Conservation (phyloP, 2,113 vertebrate genomes). For the Ceuthmochares aereus region DNA sequence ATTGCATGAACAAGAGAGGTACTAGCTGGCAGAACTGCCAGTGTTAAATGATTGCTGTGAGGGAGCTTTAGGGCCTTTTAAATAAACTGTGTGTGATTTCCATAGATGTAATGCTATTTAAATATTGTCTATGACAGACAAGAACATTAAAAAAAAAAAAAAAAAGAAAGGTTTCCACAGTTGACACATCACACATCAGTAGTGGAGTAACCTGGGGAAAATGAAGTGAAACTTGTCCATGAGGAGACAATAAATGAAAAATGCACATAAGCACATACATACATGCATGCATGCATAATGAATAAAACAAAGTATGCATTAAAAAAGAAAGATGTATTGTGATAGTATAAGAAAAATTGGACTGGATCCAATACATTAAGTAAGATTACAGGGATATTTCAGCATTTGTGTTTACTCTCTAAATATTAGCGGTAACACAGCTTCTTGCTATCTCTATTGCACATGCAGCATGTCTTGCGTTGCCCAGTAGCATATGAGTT, state of each 20-base stretch:
- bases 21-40: neutral
- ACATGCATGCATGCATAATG: neutral
- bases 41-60: neutral
- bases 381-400: neutral
- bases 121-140: neutral
- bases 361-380: neutral
- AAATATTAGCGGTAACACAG: neutral
- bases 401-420: neutral
- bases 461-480: neutral
- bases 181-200: neutral
- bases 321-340: neutral
- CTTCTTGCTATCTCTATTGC: neutral
- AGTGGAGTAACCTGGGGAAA: neutral
- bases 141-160: neutral
- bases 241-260: neutral
- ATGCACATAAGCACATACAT: neutral
- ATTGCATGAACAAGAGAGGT: neutral
- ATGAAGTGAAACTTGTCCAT: neutral
- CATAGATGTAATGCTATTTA: neutral
- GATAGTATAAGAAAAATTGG: neutral
- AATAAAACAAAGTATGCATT: neutral
- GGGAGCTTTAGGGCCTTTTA: neutral
- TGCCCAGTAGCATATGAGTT: neutral
- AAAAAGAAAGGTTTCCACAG: neutral
- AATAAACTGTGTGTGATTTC: constrained; percentile 39